Evolutionary conservation across 2,888 invertebrate genomes (phyloP), one percentile per base, ranked within the genome.

Genomic region (Cenopis cana): DNA sequence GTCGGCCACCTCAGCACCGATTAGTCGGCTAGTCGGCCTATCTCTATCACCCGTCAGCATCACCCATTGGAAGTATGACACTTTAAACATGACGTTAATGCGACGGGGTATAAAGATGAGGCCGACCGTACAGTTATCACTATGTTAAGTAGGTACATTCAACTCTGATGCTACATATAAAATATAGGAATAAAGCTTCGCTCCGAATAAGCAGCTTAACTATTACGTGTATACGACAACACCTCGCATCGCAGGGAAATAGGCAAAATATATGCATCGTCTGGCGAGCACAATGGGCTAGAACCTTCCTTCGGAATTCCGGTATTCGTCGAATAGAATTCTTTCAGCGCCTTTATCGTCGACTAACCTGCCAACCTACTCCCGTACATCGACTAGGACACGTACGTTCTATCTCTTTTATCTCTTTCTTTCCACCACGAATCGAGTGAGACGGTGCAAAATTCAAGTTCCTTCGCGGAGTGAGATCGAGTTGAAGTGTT

Each of bases 321-420:
- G 85, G 86, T 84, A 88, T 86, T 83, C 77, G 78, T 79, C 82
- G 82, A 85, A 84, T 84, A 83, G 82, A 82, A 86, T 88, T 86
- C 83, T 82, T 85, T 77, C 74, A 77, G 75, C 75, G 76, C 82
- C 81, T 84, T 85, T 88, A 87, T 86, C 75, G 76, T 8, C 33
- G 3, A 33, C 24, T 33, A 33, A 33, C 33, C 33, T 33, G 78
- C 76, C 76, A 38, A 74, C 70, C 56, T 67, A 71, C 61, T 61
- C 55, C 24, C 46, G 20, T 38, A 54, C 52, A 29, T 57, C 57
- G 41, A 50, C 20, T 49, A 18, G 10, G 9, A 49, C 55, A 50
- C 41, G 18, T 57, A 50, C 41, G 18, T 57, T 67, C 59, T 20
- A 8, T 20, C n/a, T 60, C 33, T 33, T 60, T 29, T 38, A 52